phyloP scores from a whole-genome alignment of 2,888 invertebrate species.

The Xiphydria camelus region DNA sequence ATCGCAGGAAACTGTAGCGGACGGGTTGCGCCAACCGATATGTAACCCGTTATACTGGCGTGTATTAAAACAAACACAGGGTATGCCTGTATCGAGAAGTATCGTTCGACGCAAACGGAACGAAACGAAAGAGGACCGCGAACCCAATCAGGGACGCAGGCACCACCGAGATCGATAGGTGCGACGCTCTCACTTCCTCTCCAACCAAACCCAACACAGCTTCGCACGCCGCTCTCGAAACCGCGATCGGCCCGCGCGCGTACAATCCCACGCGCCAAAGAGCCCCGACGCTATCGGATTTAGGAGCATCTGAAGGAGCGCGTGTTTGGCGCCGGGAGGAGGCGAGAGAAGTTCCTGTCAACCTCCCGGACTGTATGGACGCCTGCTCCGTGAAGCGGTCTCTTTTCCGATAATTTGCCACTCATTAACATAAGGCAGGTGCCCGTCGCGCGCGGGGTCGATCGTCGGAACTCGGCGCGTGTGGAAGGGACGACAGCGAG shows the following conservation, averaged over 20 bases:
- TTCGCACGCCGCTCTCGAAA: too few relatives aligned
- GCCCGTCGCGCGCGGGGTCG: background rate
- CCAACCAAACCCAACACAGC: too few relatives aligned
- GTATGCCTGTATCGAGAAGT: too few relatives aligned
- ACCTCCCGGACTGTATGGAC: constrained; percentile 40
- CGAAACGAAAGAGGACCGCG: constrained; percentile 9
- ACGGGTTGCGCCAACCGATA: too few relatives aligned
- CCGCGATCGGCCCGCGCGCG: too few relatives aligned
- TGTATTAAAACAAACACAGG: too few relatives aligned
- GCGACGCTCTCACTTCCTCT: too few relatives aligned
- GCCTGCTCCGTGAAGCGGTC: constrained; percentile 42
- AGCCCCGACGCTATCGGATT: background rate
- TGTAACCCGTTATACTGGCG: too few relatives aligned
- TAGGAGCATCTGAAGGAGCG: constrained; percentile 1
- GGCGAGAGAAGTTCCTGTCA: constrained; percentile 29
- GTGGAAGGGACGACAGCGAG: constrained; percentile 15
- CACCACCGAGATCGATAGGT: constrained; percentile 12
- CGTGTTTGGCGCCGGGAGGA: constrained; percentile 11
- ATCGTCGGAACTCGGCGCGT: background rate
- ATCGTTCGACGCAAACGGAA: background rate
- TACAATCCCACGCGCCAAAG: too few relatives aligned
- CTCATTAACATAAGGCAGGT: constrained; percentile 44
- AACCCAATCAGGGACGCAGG: constrained; percentile 30
- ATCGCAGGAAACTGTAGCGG: too few relatives aligned
- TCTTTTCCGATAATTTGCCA: constrained; percentile 54